phyloP scores from a whole-genome alignment of 1,140 invertebrate genomes.

The Drosophila sp. region DNA sequence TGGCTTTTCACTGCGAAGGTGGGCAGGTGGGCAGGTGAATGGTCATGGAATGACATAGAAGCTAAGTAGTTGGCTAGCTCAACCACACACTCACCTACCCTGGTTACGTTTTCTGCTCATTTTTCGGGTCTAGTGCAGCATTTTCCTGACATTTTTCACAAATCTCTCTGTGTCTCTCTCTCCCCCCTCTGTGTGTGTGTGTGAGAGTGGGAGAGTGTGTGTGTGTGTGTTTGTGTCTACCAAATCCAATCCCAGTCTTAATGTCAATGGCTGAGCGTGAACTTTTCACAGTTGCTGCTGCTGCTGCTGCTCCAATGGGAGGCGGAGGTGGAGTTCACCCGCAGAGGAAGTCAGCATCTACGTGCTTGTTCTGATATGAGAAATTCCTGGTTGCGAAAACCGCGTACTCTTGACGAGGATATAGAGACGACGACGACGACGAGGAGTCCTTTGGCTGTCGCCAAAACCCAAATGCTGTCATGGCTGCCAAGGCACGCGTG shows the following conservation, averaged over 20 bases:
- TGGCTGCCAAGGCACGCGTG: slow-evolving; percentile 46
- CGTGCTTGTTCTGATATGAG: slow-evolving; percentile 63
- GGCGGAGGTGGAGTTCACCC: slow-evolving; percentile 1
- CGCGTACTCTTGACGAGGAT: slow-evolving; percentile 20
- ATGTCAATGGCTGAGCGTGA: slow-evolving; percentile 45
- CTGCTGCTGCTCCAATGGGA: background rate
- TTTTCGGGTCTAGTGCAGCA: slow-evolving; percentile 48
- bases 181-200: background rate
- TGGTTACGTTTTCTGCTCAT: slow-evolving; percentile 59
- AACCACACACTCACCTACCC: slow-evolving; percentile 58
- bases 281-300: slow-evolving; percentile 28
- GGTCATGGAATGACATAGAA: background rate
- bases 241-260: slow-evolving; percentile 30
- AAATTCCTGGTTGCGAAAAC: slow-evolving; percentile 43
- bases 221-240: slow-evolving; percentile 11
- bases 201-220: background rate
- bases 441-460: slow-evolving; percentile 30
- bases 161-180: slow-evolving; percentile 53
- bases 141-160: slow-evolving; percentile 71
- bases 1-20: slow-evolving; percentile 16
- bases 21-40: background rate
- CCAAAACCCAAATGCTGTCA: slow-evolving; percentile 45
- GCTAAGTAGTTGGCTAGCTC: slow-evolving; percentile 6
- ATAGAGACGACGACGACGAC: background rate
- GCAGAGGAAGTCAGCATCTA: slow-evolving; percentile 27